Conservation (phyloP, 1,140 invertebrate genomes). For the Pseudomyrmex pallidus region DNA sequence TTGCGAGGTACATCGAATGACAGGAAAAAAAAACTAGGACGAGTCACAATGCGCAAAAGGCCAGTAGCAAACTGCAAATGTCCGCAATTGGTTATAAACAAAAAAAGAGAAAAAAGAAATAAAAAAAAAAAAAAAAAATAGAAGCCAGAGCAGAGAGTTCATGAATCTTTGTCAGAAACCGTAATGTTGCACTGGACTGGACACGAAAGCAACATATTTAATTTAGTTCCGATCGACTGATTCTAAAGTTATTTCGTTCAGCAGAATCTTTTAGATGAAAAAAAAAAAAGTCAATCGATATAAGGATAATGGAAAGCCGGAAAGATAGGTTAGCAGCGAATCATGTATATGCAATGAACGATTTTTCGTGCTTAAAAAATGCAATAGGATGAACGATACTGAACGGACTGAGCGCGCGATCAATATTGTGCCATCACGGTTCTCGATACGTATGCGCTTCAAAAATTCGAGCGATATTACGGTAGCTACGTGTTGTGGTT, state of each 20-base stretch:
- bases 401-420: conserved; percentile 44
- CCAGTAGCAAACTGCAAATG: conserved; percentile 49
- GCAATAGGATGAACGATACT: conserved; percentile 13
- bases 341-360: conserved; percentile 22
- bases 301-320: conserved; percentile 10
- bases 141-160: conserved; percentile 11
- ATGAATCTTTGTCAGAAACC: conserved; percentile 40
- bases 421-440: conserved; percentile 46
- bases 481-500: conserved; percentile 45
- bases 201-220: conserved; percentile 12
- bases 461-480: conserved; percentile 66
- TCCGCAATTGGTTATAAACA: conserved; percentile 44
- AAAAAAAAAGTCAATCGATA: background rate
- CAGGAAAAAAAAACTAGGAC: conserved; percentile 4
- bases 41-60: conserved; percentile 39
- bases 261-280: background rate
- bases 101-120: conserved; percentile 50
- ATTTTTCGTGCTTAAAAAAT: conserved; percentile 53
- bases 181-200: background rate
- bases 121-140: background rate
- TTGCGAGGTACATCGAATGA: conserved; percentile 49
- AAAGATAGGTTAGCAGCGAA: background rate
- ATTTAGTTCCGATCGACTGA: conserved; percentile 32
- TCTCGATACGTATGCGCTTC: conserved; percentile 14
- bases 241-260: background rate